Evolutionary conservation across 2,797 vertebrate species (phyloP).

Genomic region (Peromyscus attwateri): DNA sequence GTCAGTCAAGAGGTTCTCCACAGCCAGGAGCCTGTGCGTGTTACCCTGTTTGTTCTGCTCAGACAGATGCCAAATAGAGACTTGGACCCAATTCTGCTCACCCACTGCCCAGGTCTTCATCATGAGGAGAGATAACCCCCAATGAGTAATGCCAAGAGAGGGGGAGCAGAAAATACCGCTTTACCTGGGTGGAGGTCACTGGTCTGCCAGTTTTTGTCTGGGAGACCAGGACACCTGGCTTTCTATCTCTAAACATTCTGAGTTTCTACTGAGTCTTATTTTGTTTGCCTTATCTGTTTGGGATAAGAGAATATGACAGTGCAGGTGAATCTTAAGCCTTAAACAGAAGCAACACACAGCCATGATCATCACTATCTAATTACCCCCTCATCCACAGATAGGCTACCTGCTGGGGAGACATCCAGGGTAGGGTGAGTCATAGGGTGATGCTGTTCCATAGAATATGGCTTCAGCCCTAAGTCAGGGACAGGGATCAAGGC

Average conservation of each 20-base stretch:
- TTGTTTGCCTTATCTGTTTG: background rate
- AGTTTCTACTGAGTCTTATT: constrained; percentile 20
- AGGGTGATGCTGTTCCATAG: rapidly evolving
- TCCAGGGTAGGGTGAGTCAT: rapidly evolving
- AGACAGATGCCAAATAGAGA: background rate
- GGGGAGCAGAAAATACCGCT: background rate
- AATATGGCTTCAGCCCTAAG: background rate
- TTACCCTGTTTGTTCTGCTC: background rate
- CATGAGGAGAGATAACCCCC: background rate
- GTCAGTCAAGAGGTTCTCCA: background rate
- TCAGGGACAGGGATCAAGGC: background rate
- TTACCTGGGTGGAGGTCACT: background rate
- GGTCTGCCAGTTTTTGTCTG: background rate
- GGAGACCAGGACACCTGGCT: background rate
- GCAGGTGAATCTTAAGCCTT: background rate
- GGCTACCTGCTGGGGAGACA: background rate
- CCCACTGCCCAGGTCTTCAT: background rate
- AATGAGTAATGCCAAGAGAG: background rate
- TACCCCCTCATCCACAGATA: background rate
- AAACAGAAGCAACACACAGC: background rate
- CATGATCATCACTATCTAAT: background rate
- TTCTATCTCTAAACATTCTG: background rate
- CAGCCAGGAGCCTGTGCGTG: background rate
- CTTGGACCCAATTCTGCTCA: background rate
- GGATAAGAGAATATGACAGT: background rate